Evolutionary conservation across 1,140 invertebrate genomes (phyloP), one percentile per base, ranked within the genome.

Genomic region (Thaumatotibia leucotreta): DNA sequence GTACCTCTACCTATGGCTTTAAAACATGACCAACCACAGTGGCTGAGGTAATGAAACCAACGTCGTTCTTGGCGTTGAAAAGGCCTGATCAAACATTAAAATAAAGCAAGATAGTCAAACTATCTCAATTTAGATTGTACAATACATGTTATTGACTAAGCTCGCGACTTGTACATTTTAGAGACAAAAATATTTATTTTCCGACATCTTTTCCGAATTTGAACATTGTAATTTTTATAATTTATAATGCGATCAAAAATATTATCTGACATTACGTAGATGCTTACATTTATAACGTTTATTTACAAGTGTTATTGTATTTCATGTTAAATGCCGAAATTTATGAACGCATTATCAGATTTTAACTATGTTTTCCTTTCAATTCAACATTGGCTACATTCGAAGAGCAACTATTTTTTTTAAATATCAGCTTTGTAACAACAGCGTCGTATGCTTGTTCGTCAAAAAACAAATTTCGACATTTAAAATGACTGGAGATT

Each of bases 131-230:
- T 49, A 32, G 45, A 66, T 72, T 72, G 29, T 58, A 74, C 74
- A 74, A 70, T 73, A 76, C 54, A 31, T 69, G 65, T 65, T 54
- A 64, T 58, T 49, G 35, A 54, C 75, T 82, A 84, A 82, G 81
- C 81, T 83, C 81, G 68, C 66, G 62, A 74, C 54, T 82, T 80
- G 77, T 82, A 83, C 79, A 69, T 70, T 66, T 72, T 74, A 52
- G 58, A 66, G 70, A 75, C 49, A 72, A 79, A 74, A 70, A 72
- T 75, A 75, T 14, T 6, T 39, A 24, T 63, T 61, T 68, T 35
- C 17, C 17, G 23, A 61, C 17, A 0, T 3, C 14, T 17, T 61
- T 61, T 61, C 27, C 27, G 6, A 33, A 61, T 14, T 32, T 32
- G 17, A 54, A 24, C 17, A 52, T 20, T 5, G 35, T n/a, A n/a